These are phyloP conservation scores for Apomyelois bistriatella DNA, from an alignment of 2,888 invertebrate genomes.

Conservation along the genomic window DNA sequence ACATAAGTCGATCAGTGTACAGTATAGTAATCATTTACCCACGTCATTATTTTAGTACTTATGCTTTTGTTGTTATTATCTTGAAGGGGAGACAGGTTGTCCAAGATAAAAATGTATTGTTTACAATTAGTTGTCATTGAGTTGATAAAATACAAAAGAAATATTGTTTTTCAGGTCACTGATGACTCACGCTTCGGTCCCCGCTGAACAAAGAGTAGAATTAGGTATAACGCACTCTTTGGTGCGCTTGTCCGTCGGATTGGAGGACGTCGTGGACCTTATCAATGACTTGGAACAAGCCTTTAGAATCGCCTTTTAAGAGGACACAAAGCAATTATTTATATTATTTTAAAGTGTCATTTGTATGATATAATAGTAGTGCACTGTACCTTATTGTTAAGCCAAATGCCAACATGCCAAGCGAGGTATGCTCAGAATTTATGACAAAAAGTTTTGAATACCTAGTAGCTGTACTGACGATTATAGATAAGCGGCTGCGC, in stretches of 20 bases:
- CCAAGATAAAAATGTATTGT: not conserved
- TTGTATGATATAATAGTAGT: not conserved
- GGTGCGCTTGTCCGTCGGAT: constrained; percentile 92
- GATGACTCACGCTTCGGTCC: constrained; percentile 98
- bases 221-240: constrained; percentile 92
- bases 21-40: no score
- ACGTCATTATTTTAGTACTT: no score
- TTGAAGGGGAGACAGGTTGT: no score
- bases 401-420: no score
- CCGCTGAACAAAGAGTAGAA: constrained; percentile 83
- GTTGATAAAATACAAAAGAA: not conserved
- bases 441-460: no score
- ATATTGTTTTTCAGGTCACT: constrained; percentile 80
- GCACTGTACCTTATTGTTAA: not conserved
- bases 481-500: no score
- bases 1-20: no score
- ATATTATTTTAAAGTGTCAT: not conserved
- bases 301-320: constrained; percentile 76
- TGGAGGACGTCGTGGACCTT: constrained; percentile 93
- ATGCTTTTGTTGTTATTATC: no score
- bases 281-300: constrained; percentile 91
- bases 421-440: not conserved
- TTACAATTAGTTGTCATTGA: not conserved
- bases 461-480: no score
- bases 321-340: not conserved